Base-by-base conservation (phyloP, 2,113 vertebrate species). In the Grantiella picta region DNA sequence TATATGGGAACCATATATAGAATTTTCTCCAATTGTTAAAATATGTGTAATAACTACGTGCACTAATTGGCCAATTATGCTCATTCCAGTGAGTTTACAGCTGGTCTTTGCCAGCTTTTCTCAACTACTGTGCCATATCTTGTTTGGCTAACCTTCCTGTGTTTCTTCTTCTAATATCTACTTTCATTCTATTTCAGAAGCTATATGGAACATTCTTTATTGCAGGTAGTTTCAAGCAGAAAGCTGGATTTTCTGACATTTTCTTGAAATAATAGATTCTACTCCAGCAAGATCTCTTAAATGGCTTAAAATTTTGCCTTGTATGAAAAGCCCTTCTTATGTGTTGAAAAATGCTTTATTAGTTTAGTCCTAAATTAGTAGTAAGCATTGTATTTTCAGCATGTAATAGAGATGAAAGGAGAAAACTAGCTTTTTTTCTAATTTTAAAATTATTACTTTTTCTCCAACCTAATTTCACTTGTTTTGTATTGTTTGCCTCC, bases 31-130 rank as follows among this genome's bases (percentile, higher is more conserved):
- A 86, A 3, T 63, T 91, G 59, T 92, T 89, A 65, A 33, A 85
- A 86, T 72, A 61, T n/a, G 36, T 56, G 25, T 27, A 66, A 49
- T 66, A 92, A 66, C 68, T 90, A 7, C 47, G 45, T 82, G 70
- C 72, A 72, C 79, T 92, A 92, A 86, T 59, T 82, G 89, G 54
- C 54, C 76, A 94, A 61, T 96, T 92, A 85, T 72, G 64, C 42
- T 93, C 89, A 90, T 78, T 70, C 35, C 64, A 79, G 64, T 88
- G 61, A 86, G 63, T 94, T 86, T 72, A 81, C 53, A 88, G 86
- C 72, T 92, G 69, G 45, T 63, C 60, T 89, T 82, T 57, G 45
- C 65, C 82, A 77, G 64, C 47, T 87, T 87, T 84, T 79, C 61
- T 63, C 68, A 91, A 4, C 36, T 69, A 24, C 81, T 84, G 42